Percentiles rank a stretch among this genome's conserved stretches.
phyloP scores from a whole-genome alignment of 2,797 vertebrate genomes.

The Distichodus sexfasciatus region DNA sequence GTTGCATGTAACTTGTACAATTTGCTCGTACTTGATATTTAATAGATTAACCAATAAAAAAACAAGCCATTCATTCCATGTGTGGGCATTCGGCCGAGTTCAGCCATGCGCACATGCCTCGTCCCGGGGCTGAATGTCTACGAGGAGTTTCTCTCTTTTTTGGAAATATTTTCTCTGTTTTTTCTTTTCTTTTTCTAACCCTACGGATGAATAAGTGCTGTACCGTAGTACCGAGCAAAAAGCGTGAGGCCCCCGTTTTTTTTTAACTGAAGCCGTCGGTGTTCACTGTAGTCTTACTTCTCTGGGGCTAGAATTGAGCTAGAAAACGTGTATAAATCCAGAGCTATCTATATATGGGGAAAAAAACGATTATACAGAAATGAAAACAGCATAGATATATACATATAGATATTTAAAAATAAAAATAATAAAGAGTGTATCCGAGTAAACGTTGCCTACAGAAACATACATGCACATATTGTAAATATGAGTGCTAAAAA shows the following conservation, averaged over 20 bases:
- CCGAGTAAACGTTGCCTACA: slow-evolving; percentile 64
- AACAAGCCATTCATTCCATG: slow-evolving; percentile 92
- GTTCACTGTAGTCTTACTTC: slow-evolving; percentile 83
- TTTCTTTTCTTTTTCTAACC: slow-evolving; percentile 49
- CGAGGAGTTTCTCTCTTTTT: slow-evolving; percentile 69
- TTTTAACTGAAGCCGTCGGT: slow-evolving; percentile 78
- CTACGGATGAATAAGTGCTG: slow-evolving; percentile 67
- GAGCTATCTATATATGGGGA: slow-evolving; percentile 78
- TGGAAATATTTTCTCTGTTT: too few relatives aligned
- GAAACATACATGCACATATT: slow-evolving; percentile 63
- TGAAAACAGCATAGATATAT: slow-evolving; percentile 43
- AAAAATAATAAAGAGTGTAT: slow-evolving; percentile 70
- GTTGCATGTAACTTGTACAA: slow-evolving; percentile 99
- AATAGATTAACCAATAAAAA: slow-evolving; percentile 91
- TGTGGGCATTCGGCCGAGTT: slow-evolving; percentile 81
- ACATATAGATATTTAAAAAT: slow-evolving; percentile 57
- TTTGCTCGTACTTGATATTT: slow-evolving; percentile 98
- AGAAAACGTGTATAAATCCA: slow-evolving; percentile 75
- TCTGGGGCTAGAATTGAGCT: slow-evolving; percentile 72
- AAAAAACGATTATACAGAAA: slow-evolving; percentile 73
- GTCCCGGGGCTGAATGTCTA: slow-evolving; percentile 87
- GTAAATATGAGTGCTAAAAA: slow-evolving; percentile 86
- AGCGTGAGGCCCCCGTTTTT: slow-evolving; percentile 58
- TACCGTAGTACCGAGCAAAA: slow-evolving; percentile 70
- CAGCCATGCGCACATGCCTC: slow-evolving; percentile 80